Evolutionary conservation across 1,140 invertebrate genomes (phyloP), one percentile per base, ranked within the genome.

Genomic region (Manduca sexta): DNA sequence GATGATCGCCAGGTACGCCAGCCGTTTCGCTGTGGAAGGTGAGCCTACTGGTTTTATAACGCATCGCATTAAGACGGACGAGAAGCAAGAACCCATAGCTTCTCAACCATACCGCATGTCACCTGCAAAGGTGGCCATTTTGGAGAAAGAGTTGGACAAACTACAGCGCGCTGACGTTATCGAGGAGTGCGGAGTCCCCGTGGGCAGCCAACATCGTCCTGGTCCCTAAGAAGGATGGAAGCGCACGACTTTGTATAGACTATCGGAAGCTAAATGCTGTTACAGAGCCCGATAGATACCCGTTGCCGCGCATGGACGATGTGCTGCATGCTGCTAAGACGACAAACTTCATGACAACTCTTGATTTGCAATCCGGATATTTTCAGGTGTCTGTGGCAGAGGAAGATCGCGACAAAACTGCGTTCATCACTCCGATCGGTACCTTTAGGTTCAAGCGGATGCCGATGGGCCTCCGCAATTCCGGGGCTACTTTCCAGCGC

Each of bases 281-380:
- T 10, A 56, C 53, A 10, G 45, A 50, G 13, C 26, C 29, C 1
- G 48, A 56, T 37, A 11, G 17, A 11, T 90, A 86, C 63, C 88
- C 88, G 0, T 50, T 91, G 4, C 89, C 88, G 1, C 59, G 74
- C 5, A 87, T 90, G 3, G 78, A 86, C 18, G 77, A 88, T 7
- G 57, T 74, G 1, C 47, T 91, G 15, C 58, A 83, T 39, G 18
- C 37, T 0, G 49, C 88, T 15, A 64, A 61, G 8, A 57, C 62
- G 4, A 49, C 59, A 7, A 55, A 58, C 17, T 79, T 62, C 18
- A 87, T 88, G 51, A 66, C 69, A 3, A 74, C 74, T 0, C 40
- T 89, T 12, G 88, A 89, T 67, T 46, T 87, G 5, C 59, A 50
- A 2, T 49, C 69, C 60, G 76, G 81, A 5, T 88, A 87, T 60